phyloP scores from a whole-genome alignment of 2,113 vertebrate genomes.

The Rhynchomys soricoides region DNA sequence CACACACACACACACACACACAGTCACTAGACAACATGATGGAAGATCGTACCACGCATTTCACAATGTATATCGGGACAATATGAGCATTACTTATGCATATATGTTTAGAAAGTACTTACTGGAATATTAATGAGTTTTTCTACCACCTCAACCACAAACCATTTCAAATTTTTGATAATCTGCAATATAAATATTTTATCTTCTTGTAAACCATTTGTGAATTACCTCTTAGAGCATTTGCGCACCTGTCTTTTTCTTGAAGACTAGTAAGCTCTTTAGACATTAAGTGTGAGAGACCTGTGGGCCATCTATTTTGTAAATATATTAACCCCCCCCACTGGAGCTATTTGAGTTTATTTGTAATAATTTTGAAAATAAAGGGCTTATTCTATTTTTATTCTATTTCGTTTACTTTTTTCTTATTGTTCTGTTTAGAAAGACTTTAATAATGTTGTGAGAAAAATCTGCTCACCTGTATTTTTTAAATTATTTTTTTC shows the following conservation, averaged over 20 bases:
- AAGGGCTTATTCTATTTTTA: not conserved
- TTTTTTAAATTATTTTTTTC: not conserved
- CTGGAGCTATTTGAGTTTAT: not conserved
- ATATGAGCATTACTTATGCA: not conserved
- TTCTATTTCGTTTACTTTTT: constrained; percentile 27
- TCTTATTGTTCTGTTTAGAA: constrained; percentile 26
- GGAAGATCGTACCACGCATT: not conserved
- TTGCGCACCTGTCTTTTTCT: not conserved
- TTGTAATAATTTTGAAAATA: not conserved
- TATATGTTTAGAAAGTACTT: not conserved
- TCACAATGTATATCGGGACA: not conserved
- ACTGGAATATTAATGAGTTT: not conserved
- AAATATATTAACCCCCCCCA: not conserved
- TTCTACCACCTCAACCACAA: not conserved
- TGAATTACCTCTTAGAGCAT: not conserved
- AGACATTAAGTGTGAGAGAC: not conserved
- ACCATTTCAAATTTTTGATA: not conserved
- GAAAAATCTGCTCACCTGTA: not conserved
- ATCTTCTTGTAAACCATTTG: not conserved
- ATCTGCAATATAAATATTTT: not conserved
- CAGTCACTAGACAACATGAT: not conserved
- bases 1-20: not conserved
- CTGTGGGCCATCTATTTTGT: not conserved
- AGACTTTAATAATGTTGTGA: constrained; percentile 5
- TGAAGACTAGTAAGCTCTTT: not conserved